These are phyloP conservation scores for Globodera ellingtonae DNA, from an alignment of 1,140 invertebrate genomes.

Conservation along the genomic window DNA sequence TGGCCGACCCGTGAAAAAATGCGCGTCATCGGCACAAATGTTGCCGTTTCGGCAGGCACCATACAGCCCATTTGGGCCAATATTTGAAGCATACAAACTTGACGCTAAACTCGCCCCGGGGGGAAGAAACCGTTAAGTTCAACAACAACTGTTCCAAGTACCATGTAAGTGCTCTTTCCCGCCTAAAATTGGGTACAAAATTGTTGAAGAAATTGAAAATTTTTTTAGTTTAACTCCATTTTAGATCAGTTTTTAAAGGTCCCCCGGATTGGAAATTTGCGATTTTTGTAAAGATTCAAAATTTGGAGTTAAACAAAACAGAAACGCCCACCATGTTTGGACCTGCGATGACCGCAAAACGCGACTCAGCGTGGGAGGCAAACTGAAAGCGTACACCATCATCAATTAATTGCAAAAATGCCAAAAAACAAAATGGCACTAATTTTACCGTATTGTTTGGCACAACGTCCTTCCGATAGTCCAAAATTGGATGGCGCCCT, in stretches of 20 bases:
- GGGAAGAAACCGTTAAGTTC: neutral
- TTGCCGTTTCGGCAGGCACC: slow-evolving; percentile 76
- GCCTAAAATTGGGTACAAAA: slow-evolving; percentile 68
- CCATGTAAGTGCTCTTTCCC: slow-evolving; percentile 86
- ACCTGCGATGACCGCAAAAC: slow-evolving; percentile 50
- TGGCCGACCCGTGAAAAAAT: slow-evolving; percentile 81
- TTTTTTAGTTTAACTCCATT: too few relatives aligned
- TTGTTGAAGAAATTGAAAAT: too few relatives aligned
- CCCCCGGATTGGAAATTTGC: too few relatives aligned
- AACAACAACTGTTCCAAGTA: neutral
- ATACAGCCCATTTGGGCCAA: slow-evolving; percentile 84
- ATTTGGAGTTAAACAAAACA: slow-evolving; percentile 3
- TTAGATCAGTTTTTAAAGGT: too few relatives aligned
- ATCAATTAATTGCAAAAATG: neutral
- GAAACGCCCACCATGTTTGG: slow-evolving; percentile 50
- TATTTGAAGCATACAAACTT: slow-evolving; percentile 83
- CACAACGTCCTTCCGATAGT: slow-evolving; percentile 26
- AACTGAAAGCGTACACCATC: neutral
- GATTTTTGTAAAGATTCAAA: too few relatives aligned
- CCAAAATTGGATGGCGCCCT: slow-evolving; percentile 48
- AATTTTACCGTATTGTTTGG: slow-evolving; percentile 51
- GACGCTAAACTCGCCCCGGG: slow-evolving; percentile 66
- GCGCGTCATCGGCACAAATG: slow-evolving; percentile 72
- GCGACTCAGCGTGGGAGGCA: slow-evolving; percentile 28
- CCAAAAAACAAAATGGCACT: slow-evolving; percentile 14